Evolutionary conservation across 1,140 invertebrate genomes (phyloP), one percentile per base, ranked within the genome.

Genomic region (Venustaconcha ellipsiformis): DNA sequence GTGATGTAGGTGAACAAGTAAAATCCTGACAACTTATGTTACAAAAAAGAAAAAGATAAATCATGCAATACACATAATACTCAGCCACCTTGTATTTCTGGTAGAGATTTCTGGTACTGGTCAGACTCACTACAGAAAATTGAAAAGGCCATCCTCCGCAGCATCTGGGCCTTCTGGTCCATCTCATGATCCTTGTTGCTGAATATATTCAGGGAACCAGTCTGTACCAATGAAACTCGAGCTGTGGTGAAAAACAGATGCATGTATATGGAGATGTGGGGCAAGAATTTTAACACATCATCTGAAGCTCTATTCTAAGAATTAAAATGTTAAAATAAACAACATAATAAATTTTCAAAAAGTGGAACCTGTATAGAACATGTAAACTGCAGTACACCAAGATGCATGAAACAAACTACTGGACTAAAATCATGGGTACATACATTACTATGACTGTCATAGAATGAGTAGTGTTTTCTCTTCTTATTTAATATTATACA

Each of bases 51-150:
- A 30, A 30, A 17, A 2, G 20, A 20, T 60, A 17, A 60, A 60
- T 60, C 59, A 4, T 60, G 20, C 17, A 60, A 60, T 62, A n/a
- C 59, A 62, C 18, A 62, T 5, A 23, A 62, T 62, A 23, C 18
- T n/a, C 5, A 18, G 78, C 83, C 89, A 96, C 95, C 96, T 93
- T 97, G 96, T 84, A 98, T 97, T 87, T 97, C 96, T 18, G 96
- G 95, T 93, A 97, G 95, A 80, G 95, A 95, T 87, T 95, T 95
- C 81, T 96, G 93, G 90, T 97, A 98, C 87, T 98, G 96, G 91
- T 98, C 97, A 67, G 93, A 93, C 86, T 97, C 95, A 85, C 95
- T 96, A 87, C 96, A 97, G 83, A 96, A 95, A 82, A 98, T 95
- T 62, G 96, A 95, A 87, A 98, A 98, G 8, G 96, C 95, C 30